Percentiles rank a stretch among this genome's conserved stretches.
Conservation (phyloP, 2,888 invertebrate species). For the Ophraella communa region DNA sequence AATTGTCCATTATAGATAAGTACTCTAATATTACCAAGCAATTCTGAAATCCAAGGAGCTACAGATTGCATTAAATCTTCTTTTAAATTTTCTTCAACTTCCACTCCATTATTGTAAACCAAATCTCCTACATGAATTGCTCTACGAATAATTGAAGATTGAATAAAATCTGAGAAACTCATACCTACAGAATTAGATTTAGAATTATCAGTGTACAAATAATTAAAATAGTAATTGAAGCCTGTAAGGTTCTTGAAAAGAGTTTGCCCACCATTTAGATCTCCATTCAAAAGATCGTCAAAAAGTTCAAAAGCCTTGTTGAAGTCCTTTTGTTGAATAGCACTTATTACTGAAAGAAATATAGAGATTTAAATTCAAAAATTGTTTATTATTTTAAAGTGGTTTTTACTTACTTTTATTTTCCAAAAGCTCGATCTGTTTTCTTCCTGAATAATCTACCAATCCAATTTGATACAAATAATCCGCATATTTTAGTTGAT, state of each 20-base stretch:
- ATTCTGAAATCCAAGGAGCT: slow-evolving; percentile 58
- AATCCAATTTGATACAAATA: slow-evolving; percentile 75
- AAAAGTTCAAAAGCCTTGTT: slow-evolving; percentile 75
- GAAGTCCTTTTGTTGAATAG: slow-evolving; percentile 71
- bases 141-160: slow-evolving; percentile 66
- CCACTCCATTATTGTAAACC: slow-evolving; percentile 22
- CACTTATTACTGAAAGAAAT: slow-evolving; percentile 50
- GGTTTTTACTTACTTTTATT: slow-evolving; percentile 7
- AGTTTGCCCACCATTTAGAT: slow-evolving; percentile 64
- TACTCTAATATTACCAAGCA: slow-evolving; percentile 71
- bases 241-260: slow-evolving; percentile 77
- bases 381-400: not conserved
- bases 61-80: slow-evolving; percentile 42
- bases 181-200: slow-evolving; percentile 52
- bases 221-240: slow-evolving; percentile 77
- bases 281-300: slow-evolving; percentile 74
- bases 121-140: slow-evolving; percentile 85
- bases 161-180: slow-evolving; percentile 53
- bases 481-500: slow-evolving; percentile 74
- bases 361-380: not conserved
- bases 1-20: slow-evolving; percentile 69
- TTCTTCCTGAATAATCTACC: slow-evolving; percentile 67
- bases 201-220: slow-evolving; percentile 66
- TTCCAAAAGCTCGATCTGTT: slow-evolving; percentile 36
- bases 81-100: slow-evolving; percentile 37